phyloP scores from a whole-genome alignment of 2,888 invertebrate genomes.

The Biston betularia region DNA sequence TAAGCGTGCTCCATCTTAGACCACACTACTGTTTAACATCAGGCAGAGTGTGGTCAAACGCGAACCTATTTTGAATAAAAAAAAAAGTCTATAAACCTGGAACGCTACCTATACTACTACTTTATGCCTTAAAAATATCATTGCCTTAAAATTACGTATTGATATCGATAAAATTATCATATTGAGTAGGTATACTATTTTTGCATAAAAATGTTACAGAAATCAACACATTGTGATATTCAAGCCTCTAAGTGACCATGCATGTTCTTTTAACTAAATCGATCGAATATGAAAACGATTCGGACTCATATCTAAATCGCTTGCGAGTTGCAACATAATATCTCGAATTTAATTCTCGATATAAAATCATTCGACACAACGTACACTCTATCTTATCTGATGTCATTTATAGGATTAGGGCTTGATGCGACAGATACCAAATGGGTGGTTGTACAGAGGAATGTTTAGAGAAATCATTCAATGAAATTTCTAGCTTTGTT shows the following conservation, averaged over 20 bases:
- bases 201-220: neutral
- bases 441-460: conserved; percentile 73
- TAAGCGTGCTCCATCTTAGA: too few relatives aligned
- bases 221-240: neutral
- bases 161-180: neutral
- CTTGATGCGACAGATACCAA: conserved; percentile 79
- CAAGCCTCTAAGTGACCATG: conserved; percentile 31
- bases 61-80: too few relatives aligned
- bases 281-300: conserved; percentile 52
- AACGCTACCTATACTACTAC: too few relatives aligned
- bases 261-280: conserved; percentile 50
- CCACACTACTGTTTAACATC: too few relatives aligned
- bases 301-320: conserved; percentile 55
- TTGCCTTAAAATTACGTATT: neutral
- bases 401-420: conserved; percentile 84
- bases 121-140: too few relatives aligned
- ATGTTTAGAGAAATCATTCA: conserved; percentile 76
- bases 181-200: neutral
- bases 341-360: conserved; percentile 56
- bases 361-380: conserved; percentile 59
- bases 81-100: too few relatives aligned
- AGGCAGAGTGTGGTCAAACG: too few relatives aligned
- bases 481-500: conserved; percentile 80
- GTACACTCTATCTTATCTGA: conserved; percentile 74
- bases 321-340: conserved; percentile 56